Percentiles rank a stretch among this genome's conserved stretches.
Evolutionary conservation across 2,797 vertebrate genomes (phyloP).

Genomic region (Pogoniulus pusillus): DNA sequence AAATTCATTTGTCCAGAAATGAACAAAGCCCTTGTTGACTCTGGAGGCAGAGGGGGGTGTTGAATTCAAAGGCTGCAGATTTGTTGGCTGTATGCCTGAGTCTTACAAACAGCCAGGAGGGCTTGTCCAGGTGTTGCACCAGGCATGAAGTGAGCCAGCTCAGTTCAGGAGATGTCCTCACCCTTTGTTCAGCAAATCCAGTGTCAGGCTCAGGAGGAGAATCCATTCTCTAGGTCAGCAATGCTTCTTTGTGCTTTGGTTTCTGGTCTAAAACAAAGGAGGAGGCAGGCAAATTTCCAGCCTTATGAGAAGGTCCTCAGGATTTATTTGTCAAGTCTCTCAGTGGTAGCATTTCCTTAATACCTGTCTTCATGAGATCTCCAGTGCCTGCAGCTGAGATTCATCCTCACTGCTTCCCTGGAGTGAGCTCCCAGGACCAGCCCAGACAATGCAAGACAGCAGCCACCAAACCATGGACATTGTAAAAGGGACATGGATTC

Average conservation of each 20-base stretch:
- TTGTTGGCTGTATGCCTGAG: neutral
- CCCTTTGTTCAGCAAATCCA: neutral
- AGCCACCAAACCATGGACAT: neutral
- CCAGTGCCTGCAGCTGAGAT: neutral
- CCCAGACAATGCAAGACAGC: rapidly evolving
- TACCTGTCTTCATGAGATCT: neutral
- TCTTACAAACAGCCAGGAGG: neutral
- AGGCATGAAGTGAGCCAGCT: neutral
- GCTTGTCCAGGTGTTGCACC: neutral
- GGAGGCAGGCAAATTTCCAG: neutral
- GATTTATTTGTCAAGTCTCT: neutral
- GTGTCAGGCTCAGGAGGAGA: neutral
- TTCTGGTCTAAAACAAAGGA: neutral
- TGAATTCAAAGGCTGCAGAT: neutral
- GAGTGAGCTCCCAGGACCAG: neutral
- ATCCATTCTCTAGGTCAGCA: neutral
- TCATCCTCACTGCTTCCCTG: neutral
- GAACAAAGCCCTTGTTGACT: neutral
- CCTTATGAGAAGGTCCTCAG: neutral
- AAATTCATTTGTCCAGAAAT: neutral
- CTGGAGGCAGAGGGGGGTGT: neutral
- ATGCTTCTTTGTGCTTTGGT: rapidly evolving
- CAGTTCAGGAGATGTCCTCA: neutral
- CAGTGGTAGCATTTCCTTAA: neutral
- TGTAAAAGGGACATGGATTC: neutral